These are phyloP conservation scores for Tryphoninae sp. DNA, from an alignment of 2,888 invertebrate genomes.

Conservation along the genomic window DNA sequence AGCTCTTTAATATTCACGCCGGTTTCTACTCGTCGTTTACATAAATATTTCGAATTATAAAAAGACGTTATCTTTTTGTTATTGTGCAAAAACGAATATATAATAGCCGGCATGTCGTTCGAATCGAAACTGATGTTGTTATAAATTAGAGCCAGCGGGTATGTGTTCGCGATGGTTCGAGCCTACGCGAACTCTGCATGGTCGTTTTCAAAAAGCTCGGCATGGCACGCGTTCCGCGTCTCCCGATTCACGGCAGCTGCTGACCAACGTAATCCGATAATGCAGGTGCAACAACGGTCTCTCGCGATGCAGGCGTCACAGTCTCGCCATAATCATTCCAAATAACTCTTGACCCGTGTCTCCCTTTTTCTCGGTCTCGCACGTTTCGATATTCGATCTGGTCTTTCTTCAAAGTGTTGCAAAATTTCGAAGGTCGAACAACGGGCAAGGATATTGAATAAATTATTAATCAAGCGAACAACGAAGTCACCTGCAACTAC, in stretches of 20 bases:
- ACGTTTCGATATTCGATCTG: constrained; percentile 16
- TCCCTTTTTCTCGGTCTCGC: background rate
- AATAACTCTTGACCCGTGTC: constrained; percentile 44
- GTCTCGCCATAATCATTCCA: constrained; percentile 67
- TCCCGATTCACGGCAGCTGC: constrained; percentile 69
- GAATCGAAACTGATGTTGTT: constrained; percentile 2
- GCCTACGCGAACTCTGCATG: constrained; percentile 34
- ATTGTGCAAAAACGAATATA: constrained; percentile 6
- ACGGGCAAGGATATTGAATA: constrained; percentile 31
- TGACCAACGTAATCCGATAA: constrained; percentile 72
- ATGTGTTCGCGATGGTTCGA: constrained; percentile 19
- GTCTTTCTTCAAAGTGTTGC: constrained; percentile 33
- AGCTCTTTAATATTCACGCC: background rate
- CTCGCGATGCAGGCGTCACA: constrained; percentile 65
- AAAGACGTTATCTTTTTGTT: background rate
- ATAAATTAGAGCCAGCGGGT: constrained; percentile 26
- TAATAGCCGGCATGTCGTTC: constrained; percentile 7
- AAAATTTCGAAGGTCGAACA: constrained; percentile 44
- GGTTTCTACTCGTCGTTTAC: constrained; percentile 4
- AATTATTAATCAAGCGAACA: constrained; percentile 49
- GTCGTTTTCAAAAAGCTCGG: constrained; percentile 46
- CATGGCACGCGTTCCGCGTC: constrained; percentile 12
- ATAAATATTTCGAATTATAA: background rate
- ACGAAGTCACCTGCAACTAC: constrained; percentile 56
- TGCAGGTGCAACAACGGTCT: constrained; percentile 71